phyloP scores from a whole-genome alignment of 2,888 invertebrate genomes.

The Omphaloscelis lunosa region DNA sequence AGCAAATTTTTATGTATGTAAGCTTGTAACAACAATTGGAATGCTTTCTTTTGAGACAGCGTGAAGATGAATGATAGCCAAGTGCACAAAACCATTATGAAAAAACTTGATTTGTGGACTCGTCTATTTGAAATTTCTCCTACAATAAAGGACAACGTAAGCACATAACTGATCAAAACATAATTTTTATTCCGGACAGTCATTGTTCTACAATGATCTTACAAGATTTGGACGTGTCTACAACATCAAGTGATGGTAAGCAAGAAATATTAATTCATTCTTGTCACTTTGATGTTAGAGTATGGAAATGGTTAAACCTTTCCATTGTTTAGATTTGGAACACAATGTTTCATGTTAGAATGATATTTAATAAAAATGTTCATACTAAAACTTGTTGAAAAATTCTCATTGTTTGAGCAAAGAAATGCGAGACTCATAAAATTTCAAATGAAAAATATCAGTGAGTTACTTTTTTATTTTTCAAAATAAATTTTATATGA shows the following conservation, averaged over 20 bases:
- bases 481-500: background rate
- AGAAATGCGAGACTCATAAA: conserved; percentile 15
- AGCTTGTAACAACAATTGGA: conserved; percentile 39
- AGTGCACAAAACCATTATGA: conserved; percentile 29
- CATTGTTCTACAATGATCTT: conserved; percentile 85
- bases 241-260: conserved; percentile 79
- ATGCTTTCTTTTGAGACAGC: conserved; percentile 16
- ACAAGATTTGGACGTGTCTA: conserved; percentile 80
- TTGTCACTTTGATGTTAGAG: conserved; percentile 80
- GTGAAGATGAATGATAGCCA: conserved; percentile 49
- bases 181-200: conserved; percentile 61
- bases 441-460: conserved; percentile 12
- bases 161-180: conserved; percentile 53
- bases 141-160: conserved; percentile 46
- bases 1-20: conserved; percentile 31
- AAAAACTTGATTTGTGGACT: conserved; percentile 64
- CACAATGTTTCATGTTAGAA: conserved; percentile 66
- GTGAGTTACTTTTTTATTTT: conserved; percentile 6
- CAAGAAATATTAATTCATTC: conserved; percentile 85
- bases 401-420: conserved; percentile 21
- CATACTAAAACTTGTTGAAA: conserved; percentile 34
- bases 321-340: conserved; percentile 69
- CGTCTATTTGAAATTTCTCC: conserved; percentile 66
- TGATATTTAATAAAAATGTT: conserved; percentile 47
- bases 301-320: conserved; percentile 75